Conservation (phyloP, 1,140 invertebrate species). For the Brachionus calyciflorus region DNA sequence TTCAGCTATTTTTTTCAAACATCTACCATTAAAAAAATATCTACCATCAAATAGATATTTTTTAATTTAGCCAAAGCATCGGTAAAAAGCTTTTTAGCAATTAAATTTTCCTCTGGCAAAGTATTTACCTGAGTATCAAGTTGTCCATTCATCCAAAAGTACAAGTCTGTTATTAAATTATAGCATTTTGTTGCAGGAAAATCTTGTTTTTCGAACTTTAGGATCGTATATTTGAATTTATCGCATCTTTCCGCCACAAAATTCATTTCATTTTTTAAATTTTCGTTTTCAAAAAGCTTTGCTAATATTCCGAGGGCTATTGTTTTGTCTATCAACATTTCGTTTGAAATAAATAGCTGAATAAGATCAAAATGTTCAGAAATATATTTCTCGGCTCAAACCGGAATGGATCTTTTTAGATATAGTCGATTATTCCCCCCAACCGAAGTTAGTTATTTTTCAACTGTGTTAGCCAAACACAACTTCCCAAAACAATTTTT, state of each 20-base stretch:
- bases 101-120: background rate
- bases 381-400: too few relatives aligned
- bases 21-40: too few relatives aligned
- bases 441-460: too few relatives aligned
- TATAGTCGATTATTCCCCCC: too few relatives aligned
- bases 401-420: too few relatives aligned
- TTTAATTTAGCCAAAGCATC: background rate
- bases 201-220: background rate
- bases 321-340: too few relatives aligned
- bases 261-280: background rate
- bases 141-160: background rate
- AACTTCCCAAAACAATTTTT: too few relatives aligned
- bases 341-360: too few relatives aligned
- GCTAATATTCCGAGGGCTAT: too few relatives aligned
- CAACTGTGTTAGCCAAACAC: too few relatives aligned
- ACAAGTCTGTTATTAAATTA: background rate
- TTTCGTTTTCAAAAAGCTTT: background rate
- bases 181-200: background rate
- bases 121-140: background rate
- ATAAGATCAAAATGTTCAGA: too few relatives aligned
- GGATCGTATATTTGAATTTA: background rate
- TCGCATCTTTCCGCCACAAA: background rate
- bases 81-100: background rate
- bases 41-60: background rate
- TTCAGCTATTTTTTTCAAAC: background rate